These are phyloP conservation scores for Drosophila takahashii DNA, from an alignment of 1,140 invertebrate species.

Conservation along the genomic window DNA sequence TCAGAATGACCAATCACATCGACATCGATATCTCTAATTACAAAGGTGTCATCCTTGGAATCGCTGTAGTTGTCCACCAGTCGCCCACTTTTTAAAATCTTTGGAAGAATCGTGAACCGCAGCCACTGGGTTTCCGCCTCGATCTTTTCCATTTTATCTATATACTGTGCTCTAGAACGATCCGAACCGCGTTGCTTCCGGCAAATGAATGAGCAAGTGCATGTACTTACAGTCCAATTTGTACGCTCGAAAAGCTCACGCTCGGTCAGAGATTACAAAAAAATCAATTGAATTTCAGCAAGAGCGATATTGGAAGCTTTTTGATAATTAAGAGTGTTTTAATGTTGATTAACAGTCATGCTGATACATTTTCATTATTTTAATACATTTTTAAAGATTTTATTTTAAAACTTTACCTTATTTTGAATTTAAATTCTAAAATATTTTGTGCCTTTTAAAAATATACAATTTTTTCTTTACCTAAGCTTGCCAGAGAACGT, in stretches of 20 bases:
- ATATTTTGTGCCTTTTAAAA: too few relatives aligned
- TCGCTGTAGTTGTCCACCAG: constrained; percentile 51
- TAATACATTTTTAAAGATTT: too few relatives aligned
- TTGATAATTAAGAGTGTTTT: neutral
- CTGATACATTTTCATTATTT: too few relatives aligned
- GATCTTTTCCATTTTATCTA: constrained; percentile 34
- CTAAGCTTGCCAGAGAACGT: neutral
- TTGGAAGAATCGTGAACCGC: constrained; percentile 32
- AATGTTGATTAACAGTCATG: neutral
- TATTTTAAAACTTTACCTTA: too few relatives aligned
- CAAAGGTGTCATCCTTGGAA: constrained; percentile 27
- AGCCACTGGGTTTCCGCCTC: constrained; percentile 61
- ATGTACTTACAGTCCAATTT: neutral
- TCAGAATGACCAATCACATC: constrained; percentile 64
- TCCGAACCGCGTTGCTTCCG: constrained; percentile 5
- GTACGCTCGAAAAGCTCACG: neutral
- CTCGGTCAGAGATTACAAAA: constrained; percentile 6
- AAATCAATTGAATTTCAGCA: neutral
- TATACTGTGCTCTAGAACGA: neutral
- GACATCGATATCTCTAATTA: constrained; percentile 45
- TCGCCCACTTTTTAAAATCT: constrained; percentile 38
- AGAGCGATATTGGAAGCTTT: neutral
- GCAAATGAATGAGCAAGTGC: constrained; percentile 17
- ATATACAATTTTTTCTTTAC: neutral
- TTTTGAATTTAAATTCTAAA: too few relatives aligned